A percentile compares a stretch with the other conserved stretches of the same genome.
Conservation (phyloP, 1,140 invertebrate species). For the Idris sp. region DNA sequence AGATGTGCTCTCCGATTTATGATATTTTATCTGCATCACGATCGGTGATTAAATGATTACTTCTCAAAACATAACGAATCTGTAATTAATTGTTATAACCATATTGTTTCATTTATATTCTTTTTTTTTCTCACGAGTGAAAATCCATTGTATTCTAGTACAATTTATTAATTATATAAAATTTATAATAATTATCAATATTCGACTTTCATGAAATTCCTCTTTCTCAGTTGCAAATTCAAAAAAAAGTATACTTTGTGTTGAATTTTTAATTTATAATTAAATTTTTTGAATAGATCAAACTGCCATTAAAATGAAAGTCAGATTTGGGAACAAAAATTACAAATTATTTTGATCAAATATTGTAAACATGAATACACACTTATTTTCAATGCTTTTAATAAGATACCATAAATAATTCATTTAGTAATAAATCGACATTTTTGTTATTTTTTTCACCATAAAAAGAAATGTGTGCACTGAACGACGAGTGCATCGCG, state of each 20-base stretch:
- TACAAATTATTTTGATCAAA: neutral
- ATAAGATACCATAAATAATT: no score
- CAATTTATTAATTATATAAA: neutral
- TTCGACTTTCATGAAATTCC: no score
- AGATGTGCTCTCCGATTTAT: conserved; percentile 11
- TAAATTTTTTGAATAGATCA: no score
- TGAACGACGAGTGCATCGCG: neutral
- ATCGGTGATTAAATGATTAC: conserved; percentile 1
- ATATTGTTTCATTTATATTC: conserved; percentile 1
- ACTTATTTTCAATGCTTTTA: no score
- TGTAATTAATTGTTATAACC: conserved; percentile 6
- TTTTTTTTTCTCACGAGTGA: conserved; percentile 2
- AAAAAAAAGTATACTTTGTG: no score
- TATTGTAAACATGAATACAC: no score
- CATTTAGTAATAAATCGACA: neutral
- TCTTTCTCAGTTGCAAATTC: no score
- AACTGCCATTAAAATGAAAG: conserved; percentile 10
- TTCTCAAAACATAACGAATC: neutral
- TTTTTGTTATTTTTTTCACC: neutral
- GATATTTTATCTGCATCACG: conserved; percentile 4
- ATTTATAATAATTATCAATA: no score
- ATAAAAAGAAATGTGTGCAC: neutral
- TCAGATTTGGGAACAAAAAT: no score
- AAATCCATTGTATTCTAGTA: conserved; percentile 2
- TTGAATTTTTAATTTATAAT: no score